These are phyloP conservation scores for Tetraneura akinire DNA, from an alignment of 1,140 invertebrate genomes.

Conservation along the genomic window DNA sequence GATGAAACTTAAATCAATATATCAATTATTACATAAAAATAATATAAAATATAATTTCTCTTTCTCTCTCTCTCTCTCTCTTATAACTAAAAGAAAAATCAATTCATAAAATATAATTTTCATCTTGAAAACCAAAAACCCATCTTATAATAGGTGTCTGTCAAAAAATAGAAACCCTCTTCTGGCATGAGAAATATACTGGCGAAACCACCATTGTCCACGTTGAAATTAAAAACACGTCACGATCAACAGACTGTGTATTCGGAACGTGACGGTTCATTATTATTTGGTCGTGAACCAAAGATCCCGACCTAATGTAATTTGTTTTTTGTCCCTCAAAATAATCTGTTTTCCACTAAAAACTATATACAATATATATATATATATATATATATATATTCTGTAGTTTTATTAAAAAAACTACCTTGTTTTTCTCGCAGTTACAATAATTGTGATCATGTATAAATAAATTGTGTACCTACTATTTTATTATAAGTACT, in stretches of 20 bases:
- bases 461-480: no score
- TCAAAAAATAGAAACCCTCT: conserved; percentile 31
- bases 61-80: no score
- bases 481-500: no score
- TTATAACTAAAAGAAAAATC: not conserved
- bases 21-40: no score
- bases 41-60: no score
- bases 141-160: not conserved
- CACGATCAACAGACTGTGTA: conserved; percentile 42
- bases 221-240: conserved; percentile 46
- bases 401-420: not conserved
- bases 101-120: conserved; percentile 21
- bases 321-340: not conserved
- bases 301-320: conserved; percentile 8
- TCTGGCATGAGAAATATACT: conserved; percentile 30
- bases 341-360: conserved; percentile 2
- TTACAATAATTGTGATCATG: not conserved
- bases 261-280: conserved; percentile 37
- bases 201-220: conserved; percentile 29
- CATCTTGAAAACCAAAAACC: not conserved
- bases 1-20: no score
- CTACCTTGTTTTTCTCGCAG: not conserved
- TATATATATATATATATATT: no score
- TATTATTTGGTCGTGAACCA: conserved; percentile 30
- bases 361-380: not conserved